Evolutionary conservation across 2,888 invertebrate species (phyloP), one percentile per base, ranked within the genome.

Genomic region (Drosophila tripunctata): DNA sequence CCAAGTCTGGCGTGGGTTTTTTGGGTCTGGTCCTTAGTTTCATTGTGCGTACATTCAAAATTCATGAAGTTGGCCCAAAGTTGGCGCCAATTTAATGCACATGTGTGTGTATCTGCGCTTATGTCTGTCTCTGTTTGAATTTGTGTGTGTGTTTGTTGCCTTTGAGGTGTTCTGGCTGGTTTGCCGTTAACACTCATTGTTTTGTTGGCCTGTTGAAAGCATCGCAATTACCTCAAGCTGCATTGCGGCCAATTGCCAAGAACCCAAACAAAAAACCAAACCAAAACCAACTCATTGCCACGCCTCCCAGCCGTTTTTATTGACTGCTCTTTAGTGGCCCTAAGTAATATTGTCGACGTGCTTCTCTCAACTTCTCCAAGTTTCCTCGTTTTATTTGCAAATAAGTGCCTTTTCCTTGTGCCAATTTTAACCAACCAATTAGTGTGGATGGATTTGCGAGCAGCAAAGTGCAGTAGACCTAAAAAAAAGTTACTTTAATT

Each of bases 61-160:
- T 83, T 87, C 82, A 83, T 83, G 82, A 82, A 87, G 88, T 87
- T 81, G 61, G 58, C 72, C 65, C 70, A 60, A 71, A 79, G 60
- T 75, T 73, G 88, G 83, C 82, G 86, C 88, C 82, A 86, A 69
- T 73, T 78, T 78, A 67, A 73, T 84, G 72, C 65, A 24, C 38
- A 21, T 65, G 33, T 40, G 61, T 60, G 36, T 48, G n/a, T 21
- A 15, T 21, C 22, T 41, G 44, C n/a, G n/a, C n/a, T n/a, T 41
- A 41, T 51, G 35, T 48, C 6, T 4, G 22, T 10, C 38, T 43
- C 14, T 21, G 15, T 19, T 21, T 41, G 47, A 41, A 24, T 43
- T 24, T 62, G 35, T 47, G 57, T 62, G 41, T 43, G 48, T 48
- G 54, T 55, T 43, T 50, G 43, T 41, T 51, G 47, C 45, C 41